Conservation (phyloP, 1,140 invertebrate genomes). For the Drosophila novamexicana region DNA sequence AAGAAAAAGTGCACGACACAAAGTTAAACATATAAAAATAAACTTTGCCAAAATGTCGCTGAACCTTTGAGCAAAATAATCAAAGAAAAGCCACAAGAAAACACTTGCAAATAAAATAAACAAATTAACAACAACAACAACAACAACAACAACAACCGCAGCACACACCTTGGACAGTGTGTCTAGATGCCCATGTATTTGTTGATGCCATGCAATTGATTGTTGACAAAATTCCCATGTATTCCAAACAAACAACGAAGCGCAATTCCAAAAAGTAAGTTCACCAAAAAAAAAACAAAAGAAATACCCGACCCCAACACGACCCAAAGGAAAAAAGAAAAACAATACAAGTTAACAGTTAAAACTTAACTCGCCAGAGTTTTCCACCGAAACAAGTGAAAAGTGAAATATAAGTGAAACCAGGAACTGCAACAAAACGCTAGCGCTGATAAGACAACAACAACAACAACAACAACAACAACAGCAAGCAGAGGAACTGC, state of each 20-base stretch:
- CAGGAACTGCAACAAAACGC: slow-evolving; percentile 22
- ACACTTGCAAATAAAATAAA: slow-evolving; percentile 30
- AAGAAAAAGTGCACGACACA: slow-evolving; percentile 55
- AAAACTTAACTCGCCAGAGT: neutral
- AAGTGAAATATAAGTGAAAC: slow-evolving; percentile 23
- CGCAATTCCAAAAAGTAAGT: slow-evolving; percentile 85
- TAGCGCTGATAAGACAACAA: slow-evolving; percentile 56
- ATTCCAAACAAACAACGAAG: slow-evolving; percentile 84
- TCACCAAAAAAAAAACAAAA: slow-evolving; percentile 15
- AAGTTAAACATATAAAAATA: slow-evolving; percentile 32
- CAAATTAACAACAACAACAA: slow-evolving; percentile 41
- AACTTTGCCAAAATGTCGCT: slow-evolving; percentile 55
- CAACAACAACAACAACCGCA: slow-evolving; percentile 20
- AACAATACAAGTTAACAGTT: no score
- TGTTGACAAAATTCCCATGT: slow-evolving; percentile 85
- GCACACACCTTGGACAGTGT: slow-evolving; percentile 49
- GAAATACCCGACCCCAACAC: slow-evolving; percentile 1
- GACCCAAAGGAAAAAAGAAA: no score
- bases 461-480: slow-evolving; percentile 48
- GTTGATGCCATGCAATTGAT: slow-evolving; percentile 84
- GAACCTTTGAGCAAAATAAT: slow-evolving; percentile 43
- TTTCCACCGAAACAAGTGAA: slow-evolving; percentile 17
- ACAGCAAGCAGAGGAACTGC: slow-evolving; percentile 37
- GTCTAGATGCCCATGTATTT: slow-evolving; percentile 73
- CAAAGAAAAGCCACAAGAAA: slow-evolving; percentile 28